A percentile compares a stretch with the other conserved stretches of the same genome.
Conservation (phyloP, 1,140 invertebrate genomes). For the Hylaeus volcanicus region DNA sequence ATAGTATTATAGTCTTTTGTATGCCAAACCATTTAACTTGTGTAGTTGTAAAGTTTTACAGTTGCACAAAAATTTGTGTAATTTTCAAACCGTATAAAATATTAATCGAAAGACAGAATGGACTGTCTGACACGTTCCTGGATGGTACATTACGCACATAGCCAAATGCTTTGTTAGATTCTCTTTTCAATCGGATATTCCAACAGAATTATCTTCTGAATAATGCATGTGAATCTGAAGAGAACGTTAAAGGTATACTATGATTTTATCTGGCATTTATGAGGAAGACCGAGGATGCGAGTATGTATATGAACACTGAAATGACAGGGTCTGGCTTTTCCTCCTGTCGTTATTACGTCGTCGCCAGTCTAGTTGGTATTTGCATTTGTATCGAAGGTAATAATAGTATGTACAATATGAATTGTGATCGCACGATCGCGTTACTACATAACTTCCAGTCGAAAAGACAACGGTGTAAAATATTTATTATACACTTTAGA, state of each 20-base stretch:
- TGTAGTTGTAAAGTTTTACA: not conserved
- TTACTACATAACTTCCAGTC: slow-evolving; percentile 45
- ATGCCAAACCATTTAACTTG: too few species aligned
- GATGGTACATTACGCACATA: slow-evolving; percentile 27
- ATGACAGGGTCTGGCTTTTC: slow-evolving; percentile 61
- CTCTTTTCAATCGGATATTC: slow-evolving; percentile 72
- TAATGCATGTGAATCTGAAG: slow-evolving; percentile 71
- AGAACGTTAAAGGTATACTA: slow-evolving; percentile 68
- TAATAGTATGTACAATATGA: slow-evolving; percentile 59
- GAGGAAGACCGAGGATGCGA: slow-evolving; percentile 68
- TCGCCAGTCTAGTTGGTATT: slow-evolving; percentile 51
- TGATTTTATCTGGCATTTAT: slow-evolving; percentile 77
- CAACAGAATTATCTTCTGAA: slow-evolving; percentile 76
- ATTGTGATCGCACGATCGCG: slow-evolving; percentile 47
- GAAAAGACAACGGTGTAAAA: not conserved
- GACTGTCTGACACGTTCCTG: slow-evolving; percentile 33
- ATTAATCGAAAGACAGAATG: not conserved
- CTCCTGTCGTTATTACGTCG: slow-evolving; percentile 66
- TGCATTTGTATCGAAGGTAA: slow-evolving; percentile 68
- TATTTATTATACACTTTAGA: not conserved
- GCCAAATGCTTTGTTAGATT: slow-evolving; percentile 50
- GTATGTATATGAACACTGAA: slow-evolving; percentile 59
- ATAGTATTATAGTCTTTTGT: too few species aligned
- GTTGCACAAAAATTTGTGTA: not conserved
- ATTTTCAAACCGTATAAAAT: not conserved